phyloP scores from a whole-genome alignment of 1,140 invertebrate genomes.

The Sesamia nonagrioides region DNA sequence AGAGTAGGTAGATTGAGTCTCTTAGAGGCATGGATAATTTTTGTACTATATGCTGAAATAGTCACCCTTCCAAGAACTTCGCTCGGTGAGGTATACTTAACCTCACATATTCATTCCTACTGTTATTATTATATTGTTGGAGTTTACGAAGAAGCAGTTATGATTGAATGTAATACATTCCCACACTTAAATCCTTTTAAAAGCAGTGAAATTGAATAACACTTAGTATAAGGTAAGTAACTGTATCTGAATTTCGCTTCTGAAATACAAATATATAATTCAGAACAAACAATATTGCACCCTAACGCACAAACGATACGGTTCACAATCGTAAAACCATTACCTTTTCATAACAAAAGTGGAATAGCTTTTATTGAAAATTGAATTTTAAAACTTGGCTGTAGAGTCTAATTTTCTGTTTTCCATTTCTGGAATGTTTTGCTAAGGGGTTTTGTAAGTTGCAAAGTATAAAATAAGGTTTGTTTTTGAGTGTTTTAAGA shows the following conservation, averaged over 20 bases:
- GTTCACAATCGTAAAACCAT: conserved; percentile 45
- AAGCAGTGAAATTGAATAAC: conserved; percentile 29
- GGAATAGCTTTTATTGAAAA: conserved; percentile 51
- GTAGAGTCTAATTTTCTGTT: conserved; percentile 49
- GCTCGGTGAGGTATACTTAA: too few relatives aligned
- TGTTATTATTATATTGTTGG: too few relatives aligned
- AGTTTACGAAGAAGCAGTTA: too few relatives aligned
- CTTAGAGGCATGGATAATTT: too few relatives aligned
- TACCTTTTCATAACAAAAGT: conserved; percentile 42
- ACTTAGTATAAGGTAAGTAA: conserved; percentile 39
- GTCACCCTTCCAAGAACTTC: too few relatives aligned
- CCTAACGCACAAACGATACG: conserved; percentile 33
- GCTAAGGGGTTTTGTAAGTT: not conserved
- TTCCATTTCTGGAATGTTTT: not conserved
- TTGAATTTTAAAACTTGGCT: conserved; percentile 52
- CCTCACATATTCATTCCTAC: too few relatives aligned
- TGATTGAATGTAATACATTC: too few relatives aligned
- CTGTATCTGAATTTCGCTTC: conserved; percentile 10
- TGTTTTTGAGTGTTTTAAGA: conserved; percentile 28
- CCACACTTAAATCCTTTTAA: not conserved
- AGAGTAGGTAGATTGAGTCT: too few relatives aligned
- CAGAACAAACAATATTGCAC: conserved; percentile 47
- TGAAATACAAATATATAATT: conserved; percentile 24
- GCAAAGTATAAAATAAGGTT: not conserved
- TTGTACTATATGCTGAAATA: too few relatives aligned